phyloP scores from a whole-genome alignment of 92 coral and sea anemone genomes.

The Epizoanthus illoricatus region DNA sequence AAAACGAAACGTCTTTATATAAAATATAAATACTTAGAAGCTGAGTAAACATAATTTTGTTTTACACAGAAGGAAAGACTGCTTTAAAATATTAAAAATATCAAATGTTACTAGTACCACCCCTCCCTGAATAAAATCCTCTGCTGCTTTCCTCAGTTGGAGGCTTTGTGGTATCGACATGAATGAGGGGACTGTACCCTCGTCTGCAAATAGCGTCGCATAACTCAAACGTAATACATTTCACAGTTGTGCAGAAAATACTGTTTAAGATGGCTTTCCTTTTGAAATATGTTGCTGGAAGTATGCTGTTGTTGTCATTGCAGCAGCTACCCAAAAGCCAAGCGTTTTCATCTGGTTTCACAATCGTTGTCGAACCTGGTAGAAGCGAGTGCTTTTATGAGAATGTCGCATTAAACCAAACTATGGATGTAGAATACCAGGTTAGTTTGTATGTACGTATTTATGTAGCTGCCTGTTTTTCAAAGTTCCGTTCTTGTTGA shows the following conservation, averaged over 20 bases:
- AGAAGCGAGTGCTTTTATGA: conserved; percentile 77
- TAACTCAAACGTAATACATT: not conserved
- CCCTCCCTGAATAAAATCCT: not conserved
- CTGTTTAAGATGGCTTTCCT: not conserved
- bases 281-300: conserved; percentile 11
- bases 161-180: not conserved
- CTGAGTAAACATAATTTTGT: not conserved
- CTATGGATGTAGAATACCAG: conserved; percentile 81
- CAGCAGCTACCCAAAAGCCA: conserved; percentile 32
- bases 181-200: not conserved
- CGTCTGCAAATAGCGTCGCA: conserved; percentile 7
- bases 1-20: not conserved
- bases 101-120: not conserved
- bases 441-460: conserved; percentile 41
- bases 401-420: conserved; percentile 52
- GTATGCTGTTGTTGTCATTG: conserved; percentile 26
- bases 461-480: not conserved
- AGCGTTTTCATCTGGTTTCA: conserved; percentile 73
- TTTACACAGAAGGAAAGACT: no score
- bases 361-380: conserved; percentile 73
- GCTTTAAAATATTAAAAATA: not conserved
- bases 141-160: not conserved
- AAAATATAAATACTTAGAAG: not conserved
- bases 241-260: not conserved
- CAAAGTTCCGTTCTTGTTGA: not conserved